A percentile compares a stretch with the other conserved stretches of the same genome.
These are phyloP conservation scores for Cassiopea xamachana DNA, from an alignment of 30 jellyfish, hydroid and myxozoan species.

Conservation along the genomic window DNA sequence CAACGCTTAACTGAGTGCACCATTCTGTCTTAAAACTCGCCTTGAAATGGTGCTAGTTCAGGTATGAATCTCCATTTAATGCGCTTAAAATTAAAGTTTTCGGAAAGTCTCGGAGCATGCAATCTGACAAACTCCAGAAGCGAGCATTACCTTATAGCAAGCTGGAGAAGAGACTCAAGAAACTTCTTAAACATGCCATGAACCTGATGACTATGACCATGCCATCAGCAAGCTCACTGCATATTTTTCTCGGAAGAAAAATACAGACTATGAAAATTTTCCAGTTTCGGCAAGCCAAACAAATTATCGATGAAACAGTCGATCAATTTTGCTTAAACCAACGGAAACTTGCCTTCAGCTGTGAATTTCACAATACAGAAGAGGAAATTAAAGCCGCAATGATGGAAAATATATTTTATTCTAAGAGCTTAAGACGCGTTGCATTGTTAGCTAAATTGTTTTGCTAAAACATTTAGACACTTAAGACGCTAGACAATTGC, in stretches of 20 bases:
- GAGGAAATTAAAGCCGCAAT: conserved; percentile 26
- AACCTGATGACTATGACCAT: background rate
- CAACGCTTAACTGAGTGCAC: too few relatives aligned
- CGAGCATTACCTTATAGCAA: conserved; percentile 19
- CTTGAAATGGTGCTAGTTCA: too few relatives aligned
- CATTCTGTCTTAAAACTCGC: too few relatives aligned
- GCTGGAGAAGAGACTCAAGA: conserved; percentile 37
- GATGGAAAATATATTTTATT: background rate
- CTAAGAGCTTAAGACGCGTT: background rate
- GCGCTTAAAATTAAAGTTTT: background rate
- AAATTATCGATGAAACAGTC: conserved; percentile 27
- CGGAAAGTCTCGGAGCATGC: conserved; percentile 29
- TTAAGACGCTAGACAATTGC: background rate
- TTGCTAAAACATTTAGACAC: too few relatives aligned
- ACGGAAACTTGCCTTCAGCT: conserved; percentile 15
- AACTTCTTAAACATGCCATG: conserved; percentile 15
- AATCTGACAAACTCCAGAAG: conserved; percentile 7
- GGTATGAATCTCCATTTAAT: too few relatives aligned
- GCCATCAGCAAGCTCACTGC: background rate
- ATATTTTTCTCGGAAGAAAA: conserved; percentile 1
- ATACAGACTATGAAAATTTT: conserved; percentile 21
- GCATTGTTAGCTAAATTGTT: background rate
- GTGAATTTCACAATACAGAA: conserved; percentile 15
- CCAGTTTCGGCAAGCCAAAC: conserved; percentile 37
- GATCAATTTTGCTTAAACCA: conserved; percentile 24